Evolutionary conservation across 2,797 vertebrate species (phyloP).

Genomic region (Xenops minutus): DNA sequence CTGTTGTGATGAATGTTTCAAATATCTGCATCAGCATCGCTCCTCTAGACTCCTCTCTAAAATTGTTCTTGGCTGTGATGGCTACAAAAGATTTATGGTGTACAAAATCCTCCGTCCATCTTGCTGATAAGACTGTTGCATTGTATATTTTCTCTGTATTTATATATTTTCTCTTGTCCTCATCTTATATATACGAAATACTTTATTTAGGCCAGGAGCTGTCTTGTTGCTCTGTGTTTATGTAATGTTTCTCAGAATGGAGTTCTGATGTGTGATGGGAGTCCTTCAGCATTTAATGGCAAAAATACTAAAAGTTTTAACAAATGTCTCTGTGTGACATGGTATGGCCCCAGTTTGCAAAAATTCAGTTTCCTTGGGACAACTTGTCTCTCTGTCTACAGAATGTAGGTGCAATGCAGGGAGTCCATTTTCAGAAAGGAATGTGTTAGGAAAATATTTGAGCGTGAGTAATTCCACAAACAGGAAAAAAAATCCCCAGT

Average conservation of each 20-base stretch:
- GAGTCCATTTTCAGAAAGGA: neutral
- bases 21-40: neutral
- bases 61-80: neutral
- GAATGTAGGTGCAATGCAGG: neutral
- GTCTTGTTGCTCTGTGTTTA: neutral
- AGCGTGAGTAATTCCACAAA: constrained; percentile 12
- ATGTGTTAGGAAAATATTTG: constrained; percentile 15
- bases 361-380: neutral
- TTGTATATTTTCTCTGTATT: neutral
- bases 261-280: neutral
- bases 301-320: neutral
- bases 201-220: neutral
- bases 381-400: neutral
- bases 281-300: neutral
- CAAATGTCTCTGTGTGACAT: neutral
- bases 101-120: neutral
- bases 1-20: neutral
- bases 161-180: neutral
- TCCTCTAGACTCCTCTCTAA: neutral
- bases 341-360: neutral
- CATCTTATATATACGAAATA: neutral
- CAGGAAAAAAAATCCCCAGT: neutral
- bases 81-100: neutral
- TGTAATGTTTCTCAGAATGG: neutral
- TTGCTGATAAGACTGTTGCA: neutral